Conservation (phyloP, 2,797 vertebrate species). For the Hydrolagus colliei region DNA sequence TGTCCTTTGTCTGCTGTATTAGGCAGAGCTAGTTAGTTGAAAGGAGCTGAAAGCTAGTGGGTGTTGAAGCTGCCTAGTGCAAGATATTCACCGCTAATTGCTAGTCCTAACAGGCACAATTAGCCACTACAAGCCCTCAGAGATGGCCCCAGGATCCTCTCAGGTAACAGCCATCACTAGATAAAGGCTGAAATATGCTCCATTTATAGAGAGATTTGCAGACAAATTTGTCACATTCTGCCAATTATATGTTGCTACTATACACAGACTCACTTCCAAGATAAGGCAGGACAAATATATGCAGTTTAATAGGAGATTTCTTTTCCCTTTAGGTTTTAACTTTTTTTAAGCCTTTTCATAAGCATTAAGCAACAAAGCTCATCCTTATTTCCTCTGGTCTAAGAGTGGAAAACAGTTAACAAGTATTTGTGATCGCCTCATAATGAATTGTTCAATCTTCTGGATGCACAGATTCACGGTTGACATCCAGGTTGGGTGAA, state of each 20-base stretch:
- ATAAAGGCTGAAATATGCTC: conserved; percentile 59
- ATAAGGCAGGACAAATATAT: conserved; percentile 48
- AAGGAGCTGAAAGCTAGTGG: conserved; percentile 55
- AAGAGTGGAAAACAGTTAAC: background rate
- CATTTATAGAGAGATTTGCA: conserved; percentile 60
- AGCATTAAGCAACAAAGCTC: background rate
- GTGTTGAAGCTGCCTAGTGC: conserved; percentile 51
- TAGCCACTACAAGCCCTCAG: conserved; percentile 66
- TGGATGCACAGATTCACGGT: background rate
- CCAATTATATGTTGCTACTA: conserved; percentile 58
- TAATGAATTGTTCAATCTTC: conserved; percentile 3
- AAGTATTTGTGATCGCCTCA: background rate
- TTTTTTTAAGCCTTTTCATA: conserved; percentile 19
- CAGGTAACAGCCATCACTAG: conserved; percentile 62
- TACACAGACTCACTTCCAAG: conserved; percentile 55
- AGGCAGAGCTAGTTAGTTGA: conserved; percentile 53
- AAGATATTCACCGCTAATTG: conserved; percentile 63
- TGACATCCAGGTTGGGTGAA: background rate
- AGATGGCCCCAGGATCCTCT: conserved; percentile 60
- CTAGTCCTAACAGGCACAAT: conserved; percentile 66
- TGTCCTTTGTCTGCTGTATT: conserved; percentile 48
- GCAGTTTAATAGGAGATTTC: conserved; percentile 43
- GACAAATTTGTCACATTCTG: conserved; percentile 65
- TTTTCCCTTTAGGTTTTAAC: background rate
- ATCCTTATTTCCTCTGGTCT: background rate